A percentile compares a stretch with the other conserved stretches of the same genome.
Conservation (phyloP, 64 coral and sea anemone genomes). For the Astreopora myriophthalma region DNA sequence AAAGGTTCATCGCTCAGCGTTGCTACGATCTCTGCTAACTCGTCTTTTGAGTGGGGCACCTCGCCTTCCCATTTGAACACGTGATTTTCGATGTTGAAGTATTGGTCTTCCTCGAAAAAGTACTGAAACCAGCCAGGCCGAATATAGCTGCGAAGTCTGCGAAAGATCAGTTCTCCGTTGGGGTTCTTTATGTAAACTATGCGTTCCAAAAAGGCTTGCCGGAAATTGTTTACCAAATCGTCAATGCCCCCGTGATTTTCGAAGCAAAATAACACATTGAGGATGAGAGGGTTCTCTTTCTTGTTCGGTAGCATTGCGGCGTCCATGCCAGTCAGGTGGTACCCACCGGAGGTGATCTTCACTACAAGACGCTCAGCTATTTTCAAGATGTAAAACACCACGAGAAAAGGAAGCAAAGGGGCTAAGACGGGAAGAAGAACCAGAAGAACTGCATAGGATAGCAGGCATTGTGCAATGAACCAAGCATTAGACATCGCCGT, state of each 20-base stretch:
- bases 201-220: slow-evolving; percentile 43
- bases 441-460: neutral
- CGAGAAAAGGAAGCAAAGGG: slow-evolving; percentile 35
- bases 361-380: slow-evolving; percentile 52
- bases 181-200: slow-evolving; percentile 54
- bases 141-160: slow-evolving; percentile 55
- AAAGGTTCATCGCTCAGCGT: slow-evolving; percentile 62
- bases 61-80: slow-evolving; percentile 76
- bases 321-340: slow-evolving; percentile 67
- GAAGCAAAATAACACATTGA: slow-evolving; percentile 40
- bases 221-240: slow-evolving; percentile 44
- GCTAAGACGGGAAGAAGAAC: neutral
- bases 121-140: slow-evolving; percentile 88
- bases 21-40: slow-evolving; percentile 72
- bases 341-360: neutral
- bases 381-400: slow-evolving; percentile 67
- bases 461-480: slow-evolving; percentile 57
- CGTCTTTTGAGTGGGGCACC: slow-evolving; percentile 72
- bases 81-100: slow-evolving; percentile 86
- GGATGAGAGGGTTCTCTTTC: slow-evolving; percentile 61
- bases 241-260: slow-evolving; percentile 7
- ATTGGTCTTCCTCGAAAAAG: slow-evolving; percentile 81
- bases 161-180: slow-evolving; percentile 59
- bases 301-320: slow-evolving; percentile 71
- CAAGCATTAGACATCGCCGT: neutral